Percentiles rank a stretch among this genome's conserved stretches.
phyloP scores from a whole-genome alignment of 2,888 invertebrate species.

The Idaea biselata region DNA sequence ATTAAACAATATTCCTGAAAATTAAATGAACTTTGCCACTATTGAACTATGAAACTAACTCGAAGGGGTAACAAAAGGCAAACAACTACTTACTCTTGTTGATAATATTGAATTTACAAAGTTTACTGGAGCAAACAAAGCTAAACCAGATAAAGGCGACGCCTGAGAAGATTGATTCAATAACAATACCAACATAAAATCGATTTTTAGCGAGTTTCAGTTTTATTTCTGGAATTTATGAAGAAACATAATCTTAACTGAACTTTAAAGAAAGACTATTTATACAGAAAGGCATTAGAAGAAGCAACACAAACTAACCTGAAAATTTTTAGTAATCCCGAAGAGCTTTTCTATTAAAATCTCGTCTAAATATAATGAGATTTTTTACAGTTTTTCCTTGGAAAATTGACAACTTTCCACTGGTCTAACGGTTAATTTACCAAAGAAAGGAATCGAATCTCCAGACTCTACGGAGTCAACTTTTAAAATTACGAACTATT shows the following conservation, averaged over 20 bases:
- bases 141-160: not conserved
- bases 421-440: too few species aligned
- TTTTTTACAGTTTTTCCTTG: too few species aligned
- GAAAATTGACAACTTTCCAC: too few species aligned
- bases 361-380: too few species aligned
- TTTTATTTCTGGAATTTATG: not conserved
- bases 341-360: too few species aligned
- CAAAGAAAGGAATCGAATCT: too few species aligned
- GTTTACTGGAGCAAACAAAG: not conserved
- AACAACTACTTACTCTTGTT: not conserved
- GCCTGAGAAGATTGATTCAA: not conserved
- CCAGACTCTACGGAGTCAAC: too few species aligned
- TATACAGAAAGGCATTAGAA: not conserved
- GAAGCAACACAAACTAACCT: too few species aligned
- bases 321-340: too few species aligned
- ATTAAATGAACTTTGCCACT: not conserved
- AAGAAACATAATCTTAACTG: not conserved
- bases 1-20: conserved; percentile 1
- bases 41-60: not conserved
- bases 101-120: not conserved
- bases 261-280: not conserved
- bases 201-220: not conserved
- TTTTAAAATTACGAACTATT: too few species aligned
- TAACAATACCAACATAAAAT: not conserved
- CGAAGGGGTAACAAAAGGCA: not conserved